phyloP scores from a whole-genome alignment of 2,113 vertebrate genomes.

The Eulacestoma nigropectus region DNA sequence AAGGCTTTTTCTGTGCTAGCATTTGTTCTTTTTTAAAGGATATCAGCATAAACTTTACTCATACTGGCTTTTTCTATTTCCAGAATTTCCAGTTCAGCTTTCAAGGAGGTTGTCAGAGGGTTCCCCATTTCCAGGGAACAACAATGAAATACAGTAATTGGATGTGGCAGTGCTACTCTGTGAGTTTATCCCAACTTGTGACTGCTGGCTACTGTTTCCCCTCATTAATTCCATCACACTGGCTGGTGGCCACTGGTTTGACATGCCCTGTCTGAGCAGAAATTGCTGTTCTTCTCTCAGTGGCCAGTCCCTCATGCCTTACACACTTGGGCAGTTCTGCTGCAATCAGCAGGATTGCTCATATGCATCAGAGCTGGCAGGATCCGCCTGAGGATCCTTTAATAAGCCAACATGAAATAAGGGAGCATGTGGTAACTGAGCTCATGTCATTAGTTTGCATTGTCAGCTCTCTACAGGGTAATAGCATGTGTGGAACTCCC shows the following conservation, averaged over 20 bases:
- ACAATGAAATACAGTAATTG: constrained; percentile 26
- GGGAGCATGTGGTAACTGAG: neutral
- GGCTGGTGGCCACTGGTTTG: constrained; percentile 32
- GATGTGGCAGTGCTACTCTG: constrained; percentile 7
- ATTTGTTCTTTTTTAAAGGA: neutral
- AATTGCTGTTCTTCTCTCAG: neutral
- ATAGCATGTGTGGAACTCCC: neutral
- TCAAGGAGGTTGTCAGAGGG: neutral
- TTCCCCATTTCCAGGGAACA: neutral
- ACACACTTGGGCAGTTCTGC: neutral
- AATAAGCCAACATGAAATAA: neutral
- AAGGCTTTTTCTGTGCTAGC: neutral
- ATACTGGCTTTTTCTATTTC: neutral
- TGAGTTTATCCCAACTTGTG: constrained; percentile 36
- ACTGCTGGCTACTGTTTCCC: constrained; percentile 37
- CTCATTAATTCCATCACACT: constrained; percentile 49
- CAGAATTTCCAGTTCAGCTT: constrained; percentile 1
- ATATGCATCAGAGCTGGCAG: neutral
- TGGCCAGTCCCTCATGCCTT: neutral
- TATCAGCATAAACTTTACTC: neutral
- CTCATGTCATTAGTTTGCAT: neutral
- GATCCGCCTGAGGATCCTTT: neutral
- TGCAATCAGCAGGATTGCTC: neutral
- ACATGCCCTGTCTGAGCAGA: neutral
- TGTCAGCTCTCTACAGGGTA: neutral